These are phyloP conservation scores for Drosophila crucigera DNA, from an alignment of 2,888 invertebrate species.

Conservation along the genomic window DNA sequence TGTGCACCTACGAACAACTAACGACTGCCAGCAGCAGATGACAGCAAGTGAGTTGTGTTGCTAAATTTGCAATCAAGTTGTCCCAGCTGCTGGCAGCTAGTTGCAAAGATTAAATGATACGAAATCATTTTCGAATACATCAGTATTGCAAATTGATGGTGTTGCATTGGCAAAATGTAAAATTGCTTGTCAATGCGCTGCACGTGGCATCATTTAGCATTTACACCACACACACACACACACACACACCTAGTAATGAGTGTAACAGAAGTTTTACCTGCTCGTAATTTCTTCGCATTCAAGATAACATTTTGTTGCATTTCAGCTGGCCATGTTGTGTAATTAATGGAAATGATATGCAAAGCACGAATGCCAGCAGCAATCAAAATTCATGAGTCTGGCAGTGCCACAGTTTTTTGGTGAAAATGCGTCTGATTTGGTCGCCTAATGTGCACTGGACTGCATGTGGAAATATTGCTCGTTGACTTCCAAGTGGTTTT, in stretches of 20 bases:
- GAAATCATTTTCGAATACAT: constrained; percentile 52
- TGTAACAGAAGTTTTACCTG: constrained; percentile 37
- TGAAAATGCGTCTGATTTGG: constrained; percentile 30
- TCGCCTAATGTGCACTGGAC: constrained; percentile 61
- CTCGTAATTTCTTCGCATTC: constrained; percentile 37
- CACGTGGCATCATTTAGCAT: constrained; percentile 75
- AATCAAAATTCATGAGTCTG: constrained; percentile 78
- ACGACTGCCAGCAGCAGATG: constrained; percentile 17
- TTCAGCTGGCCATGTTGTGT: constrained; percentile 14
- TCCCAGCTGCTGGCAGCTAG: constrained; percentile 60
- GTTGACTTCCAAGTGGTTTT: constrained; percentile 49
- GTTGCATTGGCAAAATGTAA: constrained; percentile 64
- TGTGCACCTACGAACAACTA: constrained; percentile 6
- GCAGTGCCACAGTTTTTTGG: constrained; percentile 35
- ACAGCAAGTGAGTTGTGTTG: constrained; percentile 35
- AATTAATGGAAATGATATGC: constrained; percentile 66
- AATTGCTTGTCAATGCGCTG: constrained; percentile 69
- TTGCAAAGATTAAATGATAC: constrained; percentile 74
- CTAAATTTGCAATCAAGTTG: constrained; percentile 72
- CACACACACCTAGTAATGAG: constrained; percentile 32
- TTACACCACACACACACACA: constrained; percentile 6
- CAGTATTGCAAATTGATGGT: constrained; percentile 76
- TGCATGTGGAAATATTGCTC: constrained; percentile 65
- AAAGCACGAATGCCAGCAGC: constrained; percentile 76
- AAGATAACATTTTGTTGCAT: constrained; percentile 40